Conservation (phyloP, 2,888 invertebrate species). For the Zele albiditarsus region DNA sequence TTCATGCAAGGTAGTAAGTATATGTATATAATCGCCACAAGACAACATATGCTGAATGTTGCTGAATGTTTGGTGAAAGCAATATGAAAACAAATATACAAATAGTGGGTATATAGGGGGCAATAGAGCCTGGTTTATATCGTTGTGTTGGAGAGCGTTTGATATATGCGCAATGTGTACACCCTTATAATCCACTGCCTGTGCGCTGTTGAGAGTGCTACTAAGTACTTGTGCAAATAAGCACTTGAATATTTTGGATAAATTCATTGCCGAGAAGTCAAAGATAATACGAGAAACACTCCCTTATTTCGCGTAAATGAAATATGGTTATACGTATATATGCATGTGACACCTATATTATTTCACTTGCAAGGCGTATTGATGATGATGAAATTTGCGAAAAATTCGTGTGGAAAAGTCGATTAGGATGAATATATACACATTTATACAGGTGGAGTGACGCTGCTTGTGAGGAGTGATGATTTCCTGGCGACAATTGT, state of each 20-base stretch:
- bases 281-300: not conserved
- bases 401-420: too few relatives aligned
- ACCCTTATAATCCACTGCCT: conserved; percentile 22
- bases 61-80: not conserved
- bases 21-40: not conserved
- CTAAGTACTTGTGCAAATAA: conserved; percentile 68
- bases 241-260: conserved; percentile 62
- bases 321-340: too few relatives aligned
- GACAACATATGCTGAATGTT: not conserved
- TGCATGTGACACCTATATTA: too few relatives aligned
- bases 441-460: too few relatives aligned
- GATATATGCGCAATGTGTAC: conserved; percentile 25
- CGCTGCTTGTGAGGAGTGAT: too few relatives aligned
- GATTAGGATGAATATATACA: too few relatives aligned
- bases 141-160: not conserved
- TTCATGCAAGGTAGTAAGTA: not conserved
- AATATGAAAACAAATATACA: not conserved
- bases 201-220: conserved; percentile 53
- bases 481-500: too few relatives aligned
- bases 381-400: too few relatives aligned
- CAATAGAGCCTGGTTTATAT: not conserved
- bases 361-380: too few relatives aligned
- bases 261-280: conserved; percentile 50
- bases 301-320: not conserved
- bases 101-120: not conserved